Evolutionary conservation across 2,797 vertebrate species (phyloP).

Genomic region (Pseudochromis fuscus): DNA sequence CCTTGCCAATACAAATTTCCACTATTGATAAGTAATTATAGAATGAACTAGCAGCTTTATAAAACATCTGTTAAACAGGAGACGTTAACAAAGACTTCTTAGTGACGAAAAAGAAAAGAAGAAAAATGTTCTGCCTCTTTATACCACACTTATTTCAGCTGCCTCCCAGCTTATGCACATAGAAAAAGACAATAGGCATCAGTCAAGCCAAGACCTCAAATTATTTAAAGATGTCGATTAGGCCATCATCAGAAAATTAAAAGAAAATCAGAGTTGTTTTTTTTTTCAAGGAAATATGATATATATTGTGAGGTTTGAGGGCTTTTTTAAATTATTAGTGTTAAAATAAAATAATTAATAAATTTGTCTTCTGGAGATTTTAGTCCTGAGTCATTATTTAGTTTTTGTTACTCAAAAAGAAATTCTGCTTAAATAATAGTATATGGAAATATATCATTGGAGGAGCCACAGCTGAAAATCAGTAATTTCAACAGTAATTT

Average conservation of each 20-base stretch:
- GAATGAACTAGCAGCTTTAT: slow-evolving; percentile 66
- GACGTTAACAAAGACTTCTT: slow-evolving; percentile 75
- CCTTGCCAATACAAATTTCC: slow-evolving; percentile 88
- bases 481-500: no score
- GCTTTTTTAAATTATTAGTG: no score
- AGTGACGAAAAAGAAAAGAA: slow-evolving; percentile 58
- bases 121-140: slow-evolving; percentile 38
- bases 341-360: no score
- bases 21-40: slow-evolving; percentile 89
- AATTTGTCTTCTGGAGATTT: no score
- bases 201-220: rapidly evolving
- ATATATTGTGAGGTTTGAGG: background rate
- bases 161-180: slow-evolving; percentile 33
- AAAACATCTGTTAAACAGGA: slow-evolving; percentile 87
- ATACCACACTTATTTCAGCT: slow-evolving; percentile 35
- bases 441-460: no score
- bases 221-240: background rate
- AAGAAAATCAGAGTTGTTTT: no score
- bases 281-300: background rate
- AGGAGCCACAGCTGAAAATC: no score
- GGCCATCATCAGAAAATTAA: background rate
- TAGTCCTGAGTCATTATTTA: no score
- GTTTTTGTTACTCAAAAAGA: no score
- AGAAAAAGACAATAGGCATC: background rate
- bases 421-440: no score